phyloP scores from a whole-genome alignment of 2,113 vertebrate genomes.

The Albula glossodonta region DNA sequence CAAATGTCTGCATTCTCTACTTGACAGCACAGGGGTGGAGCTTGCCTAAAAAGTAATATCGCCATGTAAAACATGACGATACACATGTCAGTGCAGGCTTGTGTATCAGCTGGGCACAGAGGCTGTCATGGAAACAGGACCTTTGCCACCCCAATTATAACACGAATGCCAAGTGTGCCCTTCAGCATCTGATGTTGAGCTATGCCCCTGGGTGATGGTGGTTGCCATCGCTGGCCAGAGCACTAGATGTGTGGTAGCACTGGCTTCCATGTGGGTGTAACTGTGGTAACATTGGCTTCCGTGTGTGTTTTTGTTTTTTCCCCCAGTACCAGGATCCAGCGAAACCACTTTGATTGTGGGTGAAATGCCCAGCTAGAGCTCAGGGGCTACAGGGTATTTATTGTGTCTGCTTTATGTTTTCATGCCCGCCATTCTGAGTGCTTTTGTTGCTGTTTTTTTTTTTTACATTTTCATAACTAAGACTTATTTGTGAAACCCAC shows the following conservation, averaged over 20 bases:
- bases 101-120: background rate
- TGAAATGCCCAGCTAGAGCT: conserved; percentile 37
- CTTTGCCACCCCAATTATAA: background rate
- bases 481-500: background rate
- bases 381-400: conserved; percentile 59
- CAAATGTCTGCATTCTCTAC: too few relatives aligned
- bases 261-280: conserved; percentile 29
- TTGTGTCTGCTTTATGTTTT: conserved; percentile 21
- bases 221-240: background rate
- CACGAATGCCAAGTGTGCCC: background rate
- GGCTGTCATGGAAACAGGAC: background rate
- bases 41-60: background rate
- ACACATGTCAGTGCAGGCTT: background rate
- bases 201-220: background rate
- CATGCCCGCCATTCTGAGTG: background rate
- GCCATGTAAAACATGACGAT: too few relatives aligned
- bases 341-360: conserved; percentile 48
- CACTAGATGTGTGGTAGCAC: too few relatives aligned
- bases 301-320: conserved; percentile 28
- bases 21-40: background rate
- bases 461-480: too few relatives aligned
- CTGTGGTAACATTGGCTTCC: background rate
- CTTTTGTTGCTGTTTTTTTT: background rate
- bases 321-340: conserved; percentile 59
- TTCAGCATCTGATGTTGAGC: background rate